phyloP scores from a whole-genome alignment of 2,888 invertebrate species.

The Piscicola geometra region DNA sequence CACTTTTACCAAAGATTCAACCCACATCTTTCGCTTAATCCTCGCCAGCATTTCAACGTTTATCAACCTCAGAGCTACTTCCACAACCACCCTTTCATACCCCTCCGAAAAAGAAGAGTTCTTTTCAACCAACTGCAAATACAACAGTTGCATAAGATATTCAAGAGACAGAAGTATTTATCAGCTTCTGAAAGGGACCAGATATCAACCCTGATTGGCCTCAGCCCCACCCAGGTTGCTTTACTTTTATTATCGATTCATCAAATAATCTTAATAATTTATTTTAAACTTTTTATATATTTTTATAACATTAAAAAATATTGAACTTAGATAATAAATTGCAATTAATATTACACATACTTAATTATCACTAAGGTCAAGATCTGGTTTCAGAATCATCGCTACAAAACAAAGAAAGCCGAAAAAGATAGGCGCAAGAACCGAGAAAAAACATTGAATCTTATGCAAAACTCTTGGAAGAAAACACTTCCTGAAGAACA shows the following conservation, averaged over 20 bases:
- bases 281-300: neutral
- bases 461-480: neutral
- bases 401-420: constrained; percentile 40
- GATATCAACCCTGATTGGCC: constrained; percentile 21
- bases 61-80: too few relatives aligned
- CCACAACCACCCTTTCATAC: neutral
- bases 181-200: constrained; percentile 29
- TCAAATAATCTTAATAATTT: too few relatives aligned
- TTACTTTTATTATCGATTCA: too few relatives aligned
- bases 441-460: neutral
- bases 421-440: constrained; percentile 37
- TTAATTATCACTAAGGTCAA: constrained; percentile 27
- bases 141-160: constrained; percentile 30
- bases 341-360: too few relatives aligned
- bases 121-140: constrained; percentile 28
- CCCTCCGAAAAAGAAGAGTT: constrained; percentile 15
- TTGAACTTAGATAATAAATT: too few relatives aligned
- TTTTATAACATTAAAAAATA: neutral
- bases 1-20: too few relatives aligned
- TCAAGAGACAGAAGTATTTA: constrained; percentile 18
- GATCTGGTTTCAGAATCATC: constrained; percentile 39
- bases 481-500: neutral
- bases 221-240: constrained; percentile 27
- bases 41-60: too few relatives aligned
- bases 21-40: too few relatives aligned